A percentile compares a stretch with the other conserved stretches of the same genome.
These are phyloP conservation scores for Aurelia aurita complex sp. Pacific DNA, from an alignment of 30 jellyfish, hydroid and myxozoan genomes.

Conservation along the genomic window DNA sequence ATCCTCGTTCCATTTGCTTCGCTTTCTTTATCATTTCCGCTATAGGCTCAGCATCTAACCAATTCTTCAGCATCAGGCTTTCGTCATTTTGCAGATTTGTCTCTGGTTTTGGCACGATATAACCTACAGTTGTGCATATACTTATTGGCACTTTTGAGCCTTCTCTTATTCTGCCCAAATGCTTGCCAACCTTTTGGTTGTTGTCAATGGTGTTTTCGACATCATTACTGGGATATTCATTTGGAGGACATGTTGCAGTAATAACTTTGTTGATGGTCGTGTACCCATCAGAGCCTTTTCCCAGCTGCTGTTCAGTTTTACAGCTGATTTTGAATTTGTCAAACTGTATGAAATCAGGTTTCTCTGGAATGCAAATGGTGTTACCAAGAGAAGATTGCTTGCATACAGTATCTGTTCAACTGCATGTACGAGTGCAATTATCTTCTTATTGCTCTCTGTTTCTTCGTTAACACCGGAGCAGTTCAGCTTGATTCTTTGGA, in stretches of 20 bases:
- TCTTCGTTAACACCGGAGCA: not conserved
- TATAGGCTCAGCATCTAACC: not conserved
- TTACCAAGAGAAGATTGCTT: not conserved
- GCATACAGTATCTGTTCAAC: not conserved
- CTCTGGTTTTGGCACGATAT: not conserved
- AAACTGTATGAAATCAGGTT: not conserved
- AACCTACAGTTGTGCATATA: not conserved
- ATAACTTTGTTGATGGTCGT: not conserved
- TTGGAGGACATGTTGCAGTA: constrained; percentile 1
- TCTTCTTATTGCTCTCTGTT: constrained; percentile 4
- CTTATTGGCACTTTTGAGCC: not conserved
- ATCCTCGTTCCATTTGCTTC: not conserved
- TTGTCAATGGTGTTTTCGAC: not conserved
- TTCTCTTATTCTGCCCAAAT: not conserved
- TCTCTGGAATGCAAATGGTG: not conserved
- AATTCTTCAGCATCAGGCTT: not conserved
- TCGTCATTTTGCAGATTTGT: not conserved
- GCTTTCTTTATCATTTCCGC: not conserved
- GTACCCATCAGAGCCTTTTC: not conserved
- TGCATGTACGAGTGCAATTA: not conserved
- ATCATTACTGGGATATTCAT: not conserved
- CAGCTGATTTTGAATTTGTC: not conserved
- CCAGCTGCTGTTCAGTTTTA: not conserved
- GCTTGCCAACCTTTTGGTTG: constrained; percentile 2
- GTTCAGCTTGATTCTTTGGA: too few species aligned